A percentile compares a stretch with the other conserved stretches of the same genome.
Conservation (phyloP, 2,888 invertebrate genomes). For the Melipona beecheii region DNA sequence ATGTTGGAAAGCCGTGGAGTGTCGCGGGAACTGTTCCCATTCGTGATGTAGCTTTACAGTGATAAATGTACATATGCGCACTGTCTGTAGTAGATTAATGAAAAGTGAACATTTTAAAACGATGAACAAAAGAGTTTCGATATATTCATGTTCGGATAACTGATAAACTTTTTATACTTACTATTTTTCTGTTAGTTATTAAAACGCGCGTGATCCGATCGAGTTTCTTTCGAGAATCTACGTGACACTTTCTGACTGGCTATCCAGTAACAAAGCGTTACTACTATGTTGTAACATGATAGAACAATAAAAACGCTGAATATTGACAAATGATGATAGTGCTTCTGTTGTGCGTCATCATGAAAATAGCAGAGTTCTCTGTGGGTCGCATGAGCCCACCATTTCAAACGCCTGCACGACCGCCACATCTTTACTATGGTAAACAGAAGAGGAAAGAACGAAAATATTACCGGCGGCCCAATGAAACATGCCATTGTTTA, state of each 20-base stretch:
- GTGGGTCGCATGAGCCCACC: conserved; percentile 77
- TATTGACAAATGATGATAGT: conserved; percentile 85
- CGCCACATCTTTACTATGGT: conserved; percentile 74
- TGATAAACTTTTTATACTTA: conserved; percentile 10
- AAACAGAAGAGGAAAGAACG: conserved; percentile 74
- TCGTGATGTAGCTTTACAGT: conserved; percentile 50
- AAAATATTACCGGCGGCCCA: conserved; percentile 68
- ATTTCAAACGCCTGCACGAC: conserved; percentile 71
- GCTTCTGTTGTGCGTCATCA: conserved; percentile 86
- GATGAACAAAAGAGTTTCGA: conserved; percentile 25
- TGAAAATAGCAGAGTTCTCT: conserved; percentile 87
- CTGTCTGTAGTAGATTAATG: conserved; percentile 13
- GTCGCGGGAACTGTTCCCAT: neutral
- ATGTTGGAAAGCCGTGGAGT: conserved; percentile 1
- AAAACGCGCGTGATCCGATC: neutral
- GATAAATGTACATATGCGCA: conserved; percentile 29
- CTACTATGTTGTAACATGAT: conserved; percentile 76
- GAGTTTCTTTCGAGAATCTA: neutral
- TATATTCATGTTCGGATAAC: conserved; percentile 8
- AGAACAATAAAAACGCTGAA: conserved; percentile 53
- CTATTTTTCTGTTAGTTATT: neutral
- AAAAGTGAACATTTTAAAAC: conserved; percentile 37
- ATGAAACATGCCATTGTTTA: conserved; percentile 72
- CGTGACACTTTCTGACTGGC: neutral
- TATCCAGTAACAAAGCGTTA: conserved; percentile 51